These are phyloP conservation scores for Scaptodrosophila lebanonensis DNA, from an alignment of 1,140 invertebrate species.

Conservation along the genomic window DNA sequence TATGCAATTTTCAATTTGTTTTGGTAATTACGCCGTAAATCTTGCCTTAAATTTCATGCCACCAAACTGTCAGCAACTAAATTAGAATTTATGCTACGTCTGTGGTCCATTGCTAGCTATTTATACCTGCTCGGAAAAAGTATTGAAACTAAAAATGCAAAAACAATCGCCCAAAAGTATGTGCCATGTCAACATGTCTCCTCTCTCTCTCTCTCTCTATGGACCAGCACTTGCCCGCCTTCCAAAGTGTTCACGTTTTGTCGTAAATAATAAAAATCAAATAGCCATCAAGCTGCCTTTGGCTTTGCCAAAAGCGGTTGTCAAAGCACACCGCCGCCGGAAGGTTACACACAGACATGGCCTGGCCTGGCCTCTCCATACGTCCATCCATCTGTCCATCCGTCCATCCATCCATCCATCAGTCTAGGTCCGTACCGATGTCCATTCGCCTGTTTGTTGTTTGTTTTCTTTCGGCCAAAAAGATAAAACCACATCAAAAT, in stretches of 20 bases:
- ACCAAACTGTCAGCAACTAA: slow-evolving; percentile 62
- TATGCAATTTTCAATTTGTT: slow-evolving; percentile 47
- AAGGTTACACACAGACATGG: slow-evolving; percentile 45
- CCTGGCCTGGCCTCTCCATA: slow-evolving; percentile 36
- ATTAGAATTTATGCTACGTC: slow-evolving; percentile 61
- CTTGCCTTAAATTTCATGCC: slow-evolving; percentile 55
- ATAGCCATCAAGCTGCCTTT: slow-evolving; percentile 54
- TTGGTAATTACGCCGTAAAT: slow-evolving; percentile 62
- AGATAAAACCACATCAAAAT: slow-evolving; percentile 74
- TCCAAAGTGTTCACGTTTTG: slow-evolving; percentile 63
- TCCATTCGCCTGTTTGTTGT: slow-evolving; percentile 66
- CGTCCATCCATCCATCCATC: too few species aligned
- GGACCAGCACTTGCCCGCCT: too few species aligned
- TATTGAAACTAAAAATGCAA: slow-evolving; percentile 40
- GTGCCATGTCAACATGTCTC: slow-evolving; percentile 3
- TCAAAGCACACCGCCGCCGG: slow-evolving; percentile 28
- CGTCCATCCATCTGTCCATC: too few species aligned
- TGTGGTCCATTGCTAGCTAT: slow-evolving; percentile 49
- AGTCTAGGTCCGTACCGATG: too few species aligned
- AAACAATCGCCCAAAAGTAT: slow-evolving; percentile 52
- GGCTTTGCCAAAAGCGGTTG: slow-evolving; percentile 52
- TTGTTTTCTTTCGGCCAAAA: slow-evolving; percentile 66
- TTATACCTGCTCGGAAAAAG: slow-evolving; percentile 55
- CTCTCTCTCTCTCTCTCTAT: too few species aligned
- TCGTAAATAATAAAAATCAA: slow-evolving; percentile 74